Evolutionary conservation across 1,140 invertebrate genomes (phyloP).

Genomic region (Gryon sp.): DNA sequence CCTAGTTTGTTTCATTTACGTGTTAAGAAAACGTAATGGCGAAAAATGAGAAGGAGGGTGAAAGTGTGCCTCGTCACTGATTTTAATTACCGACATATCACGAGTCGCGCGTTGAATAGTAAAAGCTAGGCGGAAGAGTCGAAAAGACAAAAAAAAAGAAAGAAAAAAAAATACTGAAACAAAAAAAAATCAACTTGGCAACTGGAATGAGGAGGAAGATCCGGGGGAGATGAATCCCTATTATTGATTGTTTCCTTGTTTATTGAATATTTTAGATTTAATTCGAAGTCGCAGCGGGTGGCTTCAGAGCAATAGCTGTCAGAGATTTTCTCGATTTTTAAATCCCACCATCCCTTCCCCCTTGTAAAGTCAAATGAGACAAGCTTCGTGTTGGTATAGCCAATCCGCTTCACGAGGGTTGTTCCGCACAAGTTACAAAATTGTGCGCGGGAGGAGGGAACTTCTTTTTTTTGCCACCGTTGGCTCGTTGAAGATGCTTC

Average conservation of each 20-base stretch:
- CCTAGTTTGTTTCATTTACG: constrained; percentile 54
- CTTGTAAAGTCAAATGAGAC: constrained; percentile 78
- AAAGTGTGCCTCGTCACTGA: constrained; percentile 65
- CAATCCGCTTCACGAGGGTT: constrained; percentile 57
- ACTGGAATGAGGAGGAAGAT: constrained; percentile 13
- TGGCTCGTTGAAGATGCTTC: too few species aligned
- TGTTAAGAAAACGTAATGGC: constrained; percentile 54
- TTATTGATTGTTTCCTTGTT: constrained; percentile 79
- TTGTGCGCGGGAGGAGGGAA: constrained; percentile 24
- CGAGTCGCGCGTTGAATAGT: constrained; percentile 61
- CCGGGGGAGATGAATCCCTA: constrained; percentile 46
- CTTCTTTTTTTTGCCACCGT: constrained; percentile 16
- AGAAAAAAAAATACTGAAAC: too few species aligned
- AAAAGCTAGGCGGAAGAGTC: constrained; percentile 19
- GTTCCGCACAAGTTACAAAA: constrained; percentile 34
- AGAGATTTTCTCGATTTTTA: constrained; percentile 78
- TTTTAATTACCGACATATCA: constrained; percentile 80
- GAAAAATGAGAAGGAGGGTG: constrained; percentile 52
- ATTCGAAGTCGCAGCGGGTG: constrained; percentile 70
- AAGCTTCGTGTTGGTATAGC: constrained; percentile 65
- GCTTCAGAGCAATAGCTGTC: constrained; percentile 76
- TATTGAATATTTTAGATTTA: constrained; percentile 81
- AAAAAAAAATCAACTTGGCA: constrained; percentile 55
- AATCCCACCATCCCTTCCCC: constrained; percentile 67
- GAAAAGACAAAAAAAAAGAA: too few species aligned